Evolutionary conservation across 2,888 invertebrate genomes (phyloP).

Genomic region (Homarus gammarus): DNA sequence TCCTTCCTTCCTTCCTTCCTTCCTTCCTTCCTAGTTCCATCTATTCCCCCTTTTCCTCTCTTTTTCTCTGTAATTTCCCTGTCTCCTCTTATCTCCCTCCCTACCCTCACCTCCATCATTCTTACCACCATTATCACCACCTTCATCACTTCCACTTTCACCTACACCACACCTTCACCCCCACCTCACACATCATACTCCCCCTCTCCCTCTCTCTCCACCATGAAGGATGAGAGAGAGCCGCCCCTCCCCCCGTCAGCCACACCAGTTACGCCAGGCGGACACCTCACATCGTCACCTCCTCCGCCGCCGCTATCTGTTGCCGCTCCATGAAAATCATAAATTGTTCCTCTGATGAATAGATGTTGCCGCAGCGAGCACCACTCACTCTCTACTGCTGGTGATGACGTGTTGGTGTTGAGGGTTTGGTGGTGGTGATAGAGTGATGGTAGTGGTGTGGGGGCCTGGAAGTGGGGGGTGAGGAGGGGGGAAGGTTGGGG

Average conservation of each 20-base stretch:
- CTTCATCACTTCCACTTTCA: background rate
- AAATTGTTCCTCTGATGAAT: background rate
- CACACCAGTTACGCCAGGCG: no score
- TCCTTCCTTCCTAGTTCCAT: background rate
- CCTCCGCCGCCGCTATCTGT: background rate
- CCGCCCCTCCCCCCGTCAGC: background rate
- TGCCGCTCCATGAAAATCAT: background rate
- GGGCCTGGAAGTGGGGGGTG: no score
- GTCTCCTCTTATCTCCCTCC: background rate
- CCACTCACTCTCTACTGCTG: no score
- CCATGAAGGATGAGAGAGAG: no score
- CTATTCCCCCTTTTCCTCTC: background rate
- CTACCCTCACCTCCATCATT: background rate
- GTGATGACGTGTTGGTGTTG: no score
- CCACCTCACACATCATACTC: background rate
- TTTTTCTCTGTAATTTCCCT: background rate
- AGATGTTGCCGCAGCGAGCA: no score
- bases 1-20: background rate
- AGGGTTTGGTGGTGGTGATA: no score
- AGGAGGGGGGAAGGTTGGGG: no score
- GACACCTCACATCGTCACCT: background rate
- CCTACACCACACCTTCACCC: background rate
- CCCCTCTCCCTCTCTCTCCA: background rate
- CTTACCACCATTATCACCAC: background rate
- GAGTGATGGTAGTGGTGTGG: no score